phyloP scores from a whole-genome alignment of 1,140 invertebrate species.

The Ceratina australensis region DNA sequence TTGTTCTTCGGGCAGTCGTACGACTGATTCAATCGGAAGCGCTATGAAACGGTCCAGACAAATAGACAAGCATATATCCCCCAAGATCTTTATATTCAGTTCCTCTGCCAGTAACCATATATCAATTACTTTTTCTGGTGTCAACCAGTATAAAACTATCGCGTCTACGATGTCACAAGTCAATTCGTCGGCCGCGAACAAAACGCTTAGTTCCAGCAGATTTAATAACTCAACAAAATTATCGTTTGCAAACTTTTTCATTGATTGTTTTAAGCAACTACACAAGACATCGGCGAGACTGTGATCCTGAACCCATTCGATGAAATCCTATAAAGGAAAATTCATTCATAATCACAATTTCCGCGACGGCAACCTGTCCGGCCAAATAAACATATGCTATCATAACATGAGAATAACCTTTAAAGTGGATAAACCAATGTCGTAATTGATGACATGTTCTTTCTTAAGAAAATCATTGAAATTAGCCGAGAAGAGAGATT shows the following conservation, averaged over 20 bases:
- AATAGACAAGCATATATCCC: conserved; percentile 53
- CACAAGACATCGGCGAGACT: not conserved
- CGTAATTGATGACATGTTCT: conserved; percentile 63
- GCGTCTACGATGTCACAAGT: conserved; percentile 45
- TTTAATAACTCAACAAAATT: conserved; percentile 46
- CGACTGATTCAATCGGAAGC: conserved; percentile 42
- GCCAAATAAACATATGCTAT: not conserved
- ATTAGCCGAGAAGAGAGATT: conserved; percentile 55
- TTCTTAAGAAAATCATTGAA: conserved; percentile 51
- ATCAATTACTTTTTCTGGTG: conserved; percentile 50
- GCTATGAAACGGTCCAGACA: conserved; percentile 65
- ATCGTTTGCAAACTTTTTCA: conserved; percentile 49
- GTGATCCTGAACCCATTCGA: conserved; percentile 59
- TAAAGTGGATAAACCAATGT: conserved; percentile 48
- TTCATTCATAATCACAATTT: not conserved
- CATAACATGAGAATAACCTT: conserved; percentile 52
- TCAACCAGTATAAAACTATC: conserved; percentile 50
- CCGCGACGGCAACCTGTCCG: not conserved
- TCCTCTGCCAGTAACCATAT: conserved; percentile 65
- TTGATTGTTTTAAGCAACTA: conserved; percentile 31
- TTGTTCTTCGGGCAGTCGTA: conserved; percentile 37
- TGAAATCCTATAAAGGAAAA: conserved; percentile 56
- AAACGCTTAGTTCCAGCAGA: conserved; percentile 60
- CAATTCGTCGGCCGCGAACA: conserved; percentile 62
- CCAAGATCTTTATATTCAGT: conserved; percentile 43